Conservation (phyloP, 2,797 vertebrate species). For the Sebastes reedi region DNA sequence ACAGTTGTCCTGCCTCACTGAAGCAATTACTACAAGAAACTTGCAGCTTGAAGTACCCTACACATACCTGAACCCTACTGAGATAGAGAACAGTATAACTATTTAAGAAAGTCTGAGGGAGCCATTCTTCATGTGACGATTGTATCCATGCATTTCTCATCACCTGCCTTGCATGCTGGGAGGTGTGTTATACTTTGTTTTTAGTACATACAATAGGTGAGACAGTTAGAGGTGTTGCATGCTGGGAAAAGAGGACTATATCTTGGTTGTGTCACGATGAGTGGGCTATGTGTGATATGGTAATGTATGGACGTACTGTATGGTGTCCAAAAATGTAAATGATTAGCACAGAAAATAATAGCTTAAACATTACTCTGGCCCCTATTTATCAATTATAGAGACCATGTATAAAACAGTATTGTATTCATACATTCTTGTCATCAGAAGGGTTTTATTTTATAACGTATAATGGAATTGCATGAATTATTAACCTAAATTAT, state of each 20-base stretch:
- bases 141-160: background rate
- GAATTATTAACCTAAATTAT: background rate
- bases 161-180: background rate
- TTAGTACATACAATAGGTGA: background rate
- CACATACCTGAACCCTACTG: slow-evolving; percentile 46
- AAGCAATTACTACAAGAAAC: slow-evolving; percentile 73
- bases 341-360: background rate
- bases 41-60: slow-evolving; percentile 69
- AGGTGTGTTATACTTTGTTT: background rate
- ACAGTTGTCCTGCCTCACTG: slow-evolving; percentile 67
- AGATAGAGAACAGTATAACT: slow-evolving; percentile 54
- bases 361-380: background rate
- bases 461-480: background rate
- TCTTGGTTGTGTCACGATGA: background rate
- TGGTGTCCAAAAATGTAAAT: background rate
- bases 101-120: slow-evolving; percentile 1
- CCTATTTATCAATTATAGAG: background rate
- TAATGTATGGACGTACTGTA: background rate
- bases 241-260: background rate
- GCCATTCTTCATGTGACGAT: background rate
- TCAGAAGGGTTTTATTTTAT: background rate
- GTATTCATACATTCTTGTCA: background rate
- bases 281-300: background rate
- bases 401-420: background rate
- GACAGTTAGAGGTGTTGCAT: background rate